Evolutionary conservation across 1,140 invertebrate species (phyloP).

Genomic region (Glossosoma conforme): DNA sequence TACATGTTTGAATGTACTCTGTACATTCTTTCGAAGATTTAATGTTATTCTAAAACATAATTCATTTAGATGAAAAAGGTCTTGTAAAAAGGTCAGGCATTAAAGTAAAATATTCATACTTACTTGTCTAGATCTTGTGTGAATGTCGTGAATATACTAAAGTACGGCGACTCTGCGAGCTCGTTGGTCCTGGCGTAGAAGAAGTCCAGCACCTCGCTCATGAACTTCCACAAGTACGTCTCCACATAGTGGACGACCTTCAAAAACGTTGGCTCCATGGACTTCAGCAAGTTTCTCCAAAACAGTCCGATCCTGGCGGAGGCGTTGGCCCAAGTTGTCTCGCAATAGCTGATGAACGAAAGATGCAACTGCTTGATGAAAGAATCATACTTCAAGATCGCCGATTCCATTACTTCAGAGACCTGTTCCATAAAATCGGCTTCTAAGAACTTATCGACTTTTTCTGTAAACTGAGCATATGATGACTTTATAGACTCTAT

Average conservation of each 20-base stretch:
- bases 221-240: constrained; percentile 64
- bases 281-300: constrained; percentile 64
- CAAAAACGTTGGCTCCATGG: constrained; percentile 71
- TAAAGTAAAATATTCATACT: constrained; percentile 24
- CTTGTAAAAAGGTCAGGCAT: no score
- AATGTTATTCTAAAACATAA: neutral
- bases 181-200: constrained; percentile 73
- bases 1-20: no score
- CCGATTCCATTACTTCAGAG: constrained; percentile 58
- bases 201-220: constrained; percentile 70
- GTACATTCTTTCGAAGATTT: no score
- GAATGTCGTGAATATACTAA: constrained; percentile 69
- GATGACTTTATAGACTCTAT: constrained; percentile 67
- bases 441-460: constrained; percentile 61
- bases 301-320: constrained; percentile 57
- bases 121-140: constrained; percentile 69
- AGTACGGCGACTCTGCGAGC: constrained; percentile 73
- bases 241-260: constrained; percentile 70
- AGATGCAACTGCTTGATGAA: constrained; percentile 74
- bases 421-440: constrained; percentile 68
- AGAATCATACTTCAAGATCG: constrained; percentile 70
- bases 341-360: constrained; percentile 67
- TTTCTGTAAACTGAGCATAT: constrained; percentile 64
- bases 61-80: neutral
- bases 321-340: constrained; percentile 63